These are phyloP conservation scores for Eupithecia dodoneata DNA, from an alignment of 2,888 invertebrate genomes.

Conservation along the genomic window DNA sequence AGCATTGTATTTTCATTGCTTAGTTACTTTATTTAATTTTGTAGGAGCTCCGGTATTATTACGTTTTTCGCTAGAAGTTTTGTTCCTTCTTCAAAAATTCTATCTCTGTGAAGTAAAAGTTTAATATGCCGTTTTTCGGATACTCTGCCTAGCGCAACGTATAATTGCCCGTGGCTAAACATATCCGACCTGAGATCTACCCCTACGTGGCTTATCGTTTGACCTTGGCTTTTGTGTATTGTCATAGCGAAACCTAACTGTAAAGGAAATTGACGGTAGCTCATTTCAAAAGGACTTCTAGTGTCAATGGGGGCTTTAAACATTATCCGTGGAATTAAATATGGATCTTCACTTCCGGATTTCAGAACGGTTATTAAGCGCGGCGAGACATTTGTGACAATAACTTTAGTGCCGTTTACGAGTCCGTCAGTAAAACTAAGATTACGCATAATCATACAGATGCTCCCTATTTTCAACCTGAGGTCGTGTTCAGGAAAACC, in stretches of 20 bases:
- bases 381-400: too few relatives aligned
- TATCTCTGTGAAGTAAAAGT: not conserved
- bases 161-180: slow-evolving; percentile 13
- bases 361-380: too few relatives aligned
- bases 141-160: not conserved
- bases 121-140: not conserved
- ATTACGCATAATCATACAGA: too few relatives aligned
- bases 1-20: too few relatives aligned
- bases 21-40: not conserved
- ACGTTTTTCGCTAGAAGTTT: not conserved
- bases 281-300: slow-evolving; percentile 19
- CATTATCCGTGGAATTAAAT: too few relatives aligned
- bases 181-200: slow-evolving; percentile 13
- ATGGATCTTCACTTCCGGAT: too few relatives aligned
- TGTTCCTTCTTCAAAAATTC: not conserved
- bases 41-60: not conserved
- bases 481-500: too few relatives aligned
- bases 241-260: slow-evolving; percentile 27
- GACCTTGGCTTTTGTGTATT: slow-evolving; percentile 25
- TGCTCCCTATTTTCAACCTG: too few relatives aligned
- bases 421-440: too few relatives aligned
- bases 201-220: slow-evolving; percentile 19
- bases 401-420: too few relatives aligned
- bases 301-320: not conserved
- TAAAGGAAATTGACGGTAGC: slow-evolving; percentile 24